Conservation (phyloP, 2,113 vertebrate species). For the Anarhynchus alexandrinus region DNA sequence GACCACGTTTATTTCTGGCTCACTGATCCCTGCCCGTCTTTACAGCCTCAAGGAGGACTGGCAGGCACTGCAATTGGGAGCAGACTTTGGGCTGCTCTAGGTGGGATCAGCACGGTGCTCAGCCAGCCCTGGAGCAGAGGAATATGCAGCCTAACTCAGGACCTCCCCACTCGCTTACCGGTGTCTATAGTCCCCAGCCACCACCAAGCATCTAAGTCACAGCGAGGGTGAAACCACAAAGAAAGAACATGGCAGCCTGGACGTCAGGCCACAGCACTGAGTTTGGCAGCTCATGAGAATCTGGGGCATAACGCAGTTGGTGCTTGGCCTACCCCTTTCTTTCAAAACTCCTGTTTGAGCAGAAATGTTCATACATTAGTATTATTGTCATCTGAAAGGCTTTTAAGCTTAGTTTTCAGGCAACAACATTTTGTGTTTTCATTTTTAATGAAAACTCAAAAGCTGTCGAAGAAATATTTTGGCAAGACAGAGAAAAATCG, state of each 20-base stretch:
- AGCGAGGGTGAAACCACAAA: background rate
- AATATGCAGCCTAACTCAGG: background rate
- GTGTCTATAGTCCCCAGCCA: background rate
- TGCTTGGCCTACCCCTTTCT: background rate
- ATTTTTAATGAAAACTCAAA: conserved; percentile 25
- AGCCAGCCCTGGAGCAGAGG: background rate
- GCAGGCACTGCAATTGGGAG: background rate
- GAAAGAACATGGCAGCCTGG: background rate
- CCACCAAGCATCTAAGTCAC: background rate
- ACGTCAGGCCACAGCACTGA: fast-evolving
- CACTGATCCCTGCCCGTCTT: background rate
- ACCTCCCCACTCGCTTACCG: background rate
- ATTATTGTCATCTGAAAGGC: background rate
- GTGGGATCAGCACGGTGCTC: fast-evolving
- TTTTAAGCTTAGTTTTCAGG: background rate
- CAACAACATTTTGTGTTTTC: background rate
- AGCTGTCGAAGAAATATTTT: conserved; percentile 1
- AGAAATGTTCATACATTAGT: background rate
- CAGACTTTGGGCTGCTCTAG: background rate
- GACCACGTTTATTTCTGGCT: background rate
- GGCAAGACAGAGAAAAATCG: background rate
- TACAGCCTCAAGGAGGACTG: background rate
- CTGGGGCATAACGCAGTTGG: background rate
- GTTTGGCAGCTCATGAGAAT: background rate
- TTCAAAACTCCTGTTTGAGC: background rate